Evolutionary conservation across 2,888 invertebrate species (phyloP).

Genomic region (Anarsia innoxiella): DNA sequence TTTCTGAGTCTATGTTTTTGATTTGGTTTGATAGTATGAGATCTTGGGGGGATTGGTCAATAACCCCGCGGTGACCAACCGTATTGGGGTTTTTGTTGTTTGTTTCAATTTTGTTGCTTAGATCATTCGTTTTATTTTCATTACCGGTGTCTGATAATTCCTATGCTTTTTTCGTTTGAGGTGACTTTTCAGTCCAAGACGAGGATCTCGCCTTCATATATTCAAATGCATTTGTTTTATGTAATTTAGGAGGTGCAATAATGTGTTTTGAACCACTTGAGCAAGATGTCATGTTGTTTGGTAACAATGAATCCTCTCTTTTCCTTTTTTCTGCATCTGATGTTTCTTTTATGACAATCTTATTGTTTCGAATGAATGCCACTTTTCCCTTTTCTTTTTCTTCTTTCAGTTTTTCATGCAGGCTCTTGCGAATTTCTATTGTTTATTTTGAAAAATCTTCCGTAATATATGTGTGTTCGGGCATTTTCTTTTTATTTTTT

Average conservation of each 20-base stretch:
- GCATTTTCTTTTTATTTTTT: too few relatives aligned
- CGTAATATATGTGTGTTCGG: too few relatives aligned
- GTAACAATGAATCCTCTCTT: background rate
- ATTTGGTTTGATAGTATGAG: background rate
- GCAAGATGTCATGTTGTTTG: background rate
- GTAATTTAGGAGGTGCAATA: background rate
- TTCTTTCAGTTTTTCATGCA: background rate
- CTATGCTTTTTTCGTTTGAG: too few relatives aligned
- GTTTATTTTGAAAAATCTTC: too few relatives aligned
- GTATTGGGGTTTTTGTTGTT: constrained; percentile 4
- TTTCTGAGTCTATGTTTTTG: background rate
- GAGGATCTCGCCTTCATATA: background rate
- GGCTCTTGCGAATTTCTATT: too few relatives aligned
- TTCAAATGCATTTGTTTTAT: background rate
- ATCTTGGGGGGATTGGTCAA: constrained; percentile 15
- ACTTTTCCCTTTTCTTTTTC: background rate
- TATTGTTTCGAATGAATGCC: background rate
- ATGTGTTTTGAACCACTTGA: background rate
- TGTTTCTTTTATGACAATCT: background rate
- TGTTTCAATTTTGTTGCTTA: too few relatives aligned
- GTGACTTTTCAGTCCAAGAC: too few relatives aligned
- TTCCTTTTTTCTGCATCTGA: background rate
- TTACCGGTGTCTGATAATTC: too few relatives aligned
- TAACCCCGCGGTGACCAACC: constrained; percentile 19
- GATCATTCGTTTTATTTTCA: too few relatives aligned